These are phyloP conservation scores for Odiellus spinosus DNA, from an alignment of 2,888 invertebrate species.

Conservation along the genomic window DNA sequence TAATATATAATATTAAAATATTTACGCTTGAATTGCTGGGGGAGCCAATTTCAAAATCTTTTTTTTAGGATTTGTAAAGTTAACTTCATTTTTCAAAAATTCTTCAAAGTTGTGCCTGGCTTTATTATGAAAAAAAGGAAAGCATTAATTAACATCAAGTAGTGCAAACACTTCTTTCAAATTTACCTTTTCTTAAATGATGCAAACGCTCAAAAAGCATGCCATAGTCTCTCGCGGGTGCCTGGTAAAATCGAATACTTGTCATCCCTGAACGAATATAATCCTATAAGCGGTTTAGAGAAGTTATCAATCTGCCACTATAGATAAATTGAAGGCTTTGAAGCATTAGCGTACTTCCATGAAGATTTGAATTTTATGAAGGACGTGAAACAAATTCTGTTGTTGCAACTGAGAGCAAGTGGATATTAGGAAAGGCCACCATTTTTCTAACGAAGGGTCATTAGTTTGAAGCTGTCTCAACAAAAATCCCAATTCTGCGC, in stretches of 20 bases:
- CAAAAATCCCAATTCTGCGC: conserved; percentile 25
- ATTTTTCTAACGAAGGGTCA: conserved; percentile 27
- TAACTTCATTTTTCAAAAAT: background rate
- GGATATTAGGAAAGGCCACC: conserved; percentile 27
- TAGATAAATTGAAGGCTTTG: too few species aligned
- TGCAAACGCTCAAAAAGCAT: conserved; percentile 23
- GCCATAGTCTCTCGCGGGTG: conserved; percentile 27
- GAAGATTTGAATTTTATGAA: conserved; percentile 31
- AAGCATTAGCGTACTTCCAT: conserved; percentile 28
- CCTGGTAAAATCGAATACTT: conserved; percentile 30
- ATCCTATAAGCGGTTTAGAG: too few species aligned
- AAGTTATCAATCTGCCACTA: too few species aligned
- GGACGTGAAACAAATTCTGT: conserved; percentile 24
- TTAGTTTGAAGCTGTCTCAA: conserved; percentile 26
- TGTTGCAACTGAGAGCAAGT: conserved; percentile 28
- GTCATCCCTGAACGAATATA: conserved; percentile 32
- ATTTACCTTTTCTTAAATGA: conserved; percentile 8
- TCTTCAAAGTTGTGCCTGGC: background rate
- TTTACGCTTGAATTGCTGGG: too few species aligned
- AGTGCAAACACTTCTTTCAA: too few species aligned
- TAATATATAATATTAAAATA: too few species aligned
- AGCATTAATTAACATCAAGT: too few species aligned
- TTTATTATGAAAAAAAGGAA: too few species aligned
- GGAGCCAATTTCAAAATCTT: too few species aligned
- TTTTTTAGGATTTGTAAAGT: too few species aligned